These are phyloP conservation scores for Scomber scombrus DNA, from an alignment of 2,113 vertebrate genomes.

Conservation along the genomic window DNA sequence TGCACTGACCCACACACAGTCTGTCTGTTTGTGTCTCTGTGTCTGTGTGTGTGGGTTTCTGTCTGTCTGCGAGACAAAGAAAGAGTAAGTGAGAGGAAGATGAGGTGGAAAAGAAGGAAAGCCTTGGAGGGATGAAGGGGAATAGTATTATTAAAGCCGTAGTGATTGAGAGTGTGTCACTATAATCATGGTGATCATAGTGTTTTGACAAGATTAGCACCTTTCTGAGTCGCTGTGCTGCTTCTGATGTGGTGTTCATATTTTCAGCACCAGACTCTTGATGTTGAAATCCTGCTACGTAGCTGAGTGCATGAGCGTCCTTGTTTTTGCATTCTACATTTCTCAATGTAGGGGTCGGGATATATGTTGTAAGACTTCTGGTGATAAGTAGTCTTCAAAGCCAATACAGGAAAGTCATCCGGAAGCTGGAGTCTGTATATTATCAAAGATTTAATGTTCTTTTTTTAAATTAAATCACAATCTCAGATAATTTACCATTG, in stretches of 20 bases:
- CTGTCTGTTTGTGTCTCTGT: conserved; percentile 32
- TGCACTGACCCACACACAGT: conserved; percentile 55
- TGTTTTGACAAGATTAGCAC: conserved; percentile 70
- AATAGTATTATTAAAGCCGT: conserved; percentile 56
- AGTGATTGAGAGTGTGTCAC: conserved; percentile 56
- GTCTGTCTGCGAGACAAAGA: conserved; percentile 39
- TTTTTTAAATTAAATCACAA: too few relatives aligned
- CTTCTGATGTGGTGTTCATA: conserved; percentile 45
- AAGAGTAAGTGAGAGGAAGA: conserved; percentile 27
- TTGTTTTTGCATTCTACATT: neutral
- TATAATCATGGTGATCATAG: conserved; percentile 67
- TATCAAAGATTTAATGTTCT: too few relatives aligned
- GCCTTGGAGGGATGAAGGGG: conserved; percentile 45
- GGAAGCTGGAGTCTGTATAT: too few relatives aligned
- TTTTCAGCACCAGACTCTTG: conserved; percentile 31
- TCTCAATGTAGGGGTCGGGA: too few relatives aligned
- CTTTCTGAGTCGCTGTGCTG: conserved; percentile 36
- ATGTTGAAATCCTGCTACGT: conserved; percentile 28
- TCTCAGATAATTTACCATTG: too few relatives aligned
- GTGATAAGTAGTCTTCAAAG: too few relatives aligned
- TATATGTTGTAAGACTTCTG: too few relatives aligned
- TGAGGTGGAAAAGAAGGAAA: conserved; percentile 29
- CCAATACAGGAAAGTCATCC: too few relatives aligned
- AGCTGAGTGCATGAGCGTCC: neutral
- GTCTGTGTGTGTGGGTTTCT: conserved; percentile 26